Evolutionary conservation across 2,888 invertebrate genomes (phyloP).

Genomic region (Drosophila dives): DNA sequence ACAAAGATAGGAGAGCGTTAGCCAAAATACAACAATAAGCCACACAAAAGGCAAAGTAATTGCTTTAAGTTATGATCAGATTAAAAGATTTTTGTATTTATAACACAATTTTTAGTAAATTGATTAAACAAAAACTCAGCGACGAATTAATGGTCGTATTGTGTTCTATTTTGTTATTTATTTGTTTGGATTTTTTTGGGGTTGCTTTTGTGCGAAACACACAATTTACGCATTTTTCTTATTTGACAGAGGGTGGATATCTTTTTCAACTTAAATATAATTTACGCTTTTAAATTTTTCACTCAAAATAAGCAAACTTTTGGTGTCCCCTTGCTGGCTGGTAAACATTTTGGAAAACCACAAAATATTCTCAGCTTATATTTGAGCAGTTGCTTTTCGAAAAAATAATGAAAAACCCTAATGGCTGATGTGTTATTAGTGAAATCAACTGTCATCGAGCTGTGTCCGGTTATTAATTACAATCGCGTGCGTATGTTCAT

Average conservation of each 20-base stretch:
- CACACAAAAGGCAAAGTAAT: constrained; percentile 22
- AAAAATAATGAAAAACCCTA: neutral
- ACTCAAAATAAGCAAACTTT: neutral
- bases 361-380: constrained; percentile 6
- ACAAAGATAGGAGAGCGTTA: constrained; percentile 38
- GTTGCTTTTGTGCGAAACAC: neutral
- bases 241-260: neutral
- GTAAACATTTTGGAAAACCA: constrained; percentile 2
- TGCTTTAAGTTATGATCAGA: constrained; percentile 38
- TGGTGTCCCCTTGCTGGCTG: neutral
- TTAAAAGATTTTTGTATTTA: constrained; percentile 24
- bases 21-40: constrained; percentile 38
- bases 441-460: constrained; percentile 55
- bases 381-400: neutral
- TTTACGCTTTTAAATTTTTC: neutral
- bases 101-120: constrained; percentile 32
- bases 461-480: constrained; percentile 48
- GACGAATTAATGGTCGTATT: constrained; percentile 14
- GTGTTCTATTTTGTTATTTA: constrained; percentile 14
- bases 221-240: neutral
- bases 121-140: constrained; percentile 19
- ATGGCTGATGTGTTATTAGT: constrained; percentile 32
- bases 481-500: constrained; percentile 51
- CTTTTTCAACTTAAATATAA: neutral
- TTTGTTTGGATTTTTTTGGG: neutral